Percentiles rank a stretch among this genome's conserved stretches.
Evolutionary conservation across 2,888 invertebrate genomes (phyloP).

Genomic region (Agonopterix alstromeriana): DNA sequence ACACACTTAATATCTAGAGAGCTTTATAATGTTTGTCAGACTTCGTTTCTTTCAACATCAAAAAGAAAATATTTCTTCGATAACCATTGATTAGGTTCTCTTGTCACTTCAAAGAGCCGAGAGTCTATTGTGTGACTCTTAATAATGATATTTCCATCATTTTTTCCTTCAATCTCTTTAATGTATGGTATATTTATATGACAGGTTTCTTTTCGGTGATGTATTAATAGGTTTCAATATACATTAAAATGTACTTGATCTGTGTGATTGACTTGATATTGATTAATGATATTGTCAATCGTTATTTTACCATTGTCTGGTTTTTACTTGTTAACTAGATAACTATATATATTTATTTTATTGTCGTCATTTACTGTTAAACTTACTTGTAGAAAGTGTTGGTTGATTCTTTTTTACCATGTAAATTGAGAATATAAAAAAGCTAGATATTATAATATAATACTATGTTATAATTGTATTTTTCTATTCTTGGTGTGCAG

Average conservation of each 20-base stretch:
- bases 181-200: conserved; percentile 8
- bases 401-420: too few relatives aligned
- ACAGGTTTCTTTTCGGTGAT: conserved; percentile 10
- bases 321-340: too few relatives aligned
- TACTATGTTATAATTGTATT: too few relatives aligned
- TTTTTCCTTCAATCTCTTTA: conserved; percentile 38
- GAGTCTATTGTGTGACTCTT: conserved; percentile 42
- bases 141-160: conserved; percentile 53
- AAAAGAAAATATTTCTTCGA: conserved; percentile 50
- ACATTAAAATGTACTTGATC: neutral
- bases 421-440: too few relatives aligned
- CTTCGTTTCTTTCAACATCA: conserved; percentile 34
- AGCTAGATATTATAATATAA: too few relatives aligned
- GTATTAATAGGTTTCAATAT: conserved; percentile 3
- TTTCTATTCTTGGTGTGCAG: too few relatives aligned
- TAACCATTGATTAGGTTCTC: conserved; percentile 61
- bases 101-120: conserved; percentile 67
- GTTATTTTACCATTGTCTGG: neutral
- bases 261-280: conserved; percentile 2
- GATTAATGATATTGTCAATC: conserved; percentile 6
- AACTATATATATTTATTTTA: too few relatives aligned
- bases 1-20: conserved; percentile 20
- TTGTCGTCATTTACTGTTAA: too few relatives aligned
- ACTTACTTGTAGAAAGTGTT: too few relatives aligned
- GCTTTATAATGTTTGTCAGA: conserved; percentile 21